Evolutionary conservation across 2,888 invertebrate species (phyloP), one percentile per base, ranked within the genome.

Genomic region (Lordiphosa fenestrarum): DNA sequence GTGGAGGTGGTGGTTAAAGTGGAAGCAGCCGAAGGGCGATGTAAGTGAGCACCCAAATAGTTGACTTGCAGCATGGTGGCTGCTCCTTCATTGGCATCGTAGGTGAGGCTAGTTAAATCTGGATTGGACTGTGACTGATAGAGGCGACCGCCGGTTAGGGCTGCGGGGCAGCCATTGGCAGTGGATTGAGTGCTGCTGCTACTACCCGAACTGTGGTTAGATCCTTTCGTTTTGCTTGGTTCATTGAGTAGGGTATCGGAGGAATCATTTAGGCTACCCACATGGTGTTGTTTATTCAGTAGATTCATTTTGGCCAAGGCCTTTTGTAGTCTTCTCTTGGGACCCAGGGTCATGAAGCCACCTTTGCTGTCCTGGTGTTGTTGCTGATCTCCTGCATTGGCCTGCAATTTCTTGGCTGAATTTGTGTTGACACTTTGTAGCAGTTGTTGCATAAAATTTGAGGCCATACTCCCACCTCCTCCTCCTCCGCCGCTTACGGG

Each of bases 71-170:
- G 92, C 51, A 94, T 92, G 74, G 94, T 92, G 2, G 57, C 46
- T 13, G 23, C 49, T 4, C 37, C 42, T 12, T 47, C 53, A 44
- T 48, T 52, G 84, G 95, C 96, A 86, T 96, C 95, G 89, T 95
- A 96, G 86, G 95, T 95, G 21, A 88, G 69, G 39, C 87, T 82
- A 9, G 88, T 95, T 69, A 97, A 91, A 89, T 97, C 96, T 7
- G 96, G 96, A 90, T 96, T 96, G 85, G 96, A 96, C 86, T 95
- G 95, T 23, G 96, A 96, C 87, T 95, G 95, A 88, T 95, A 95
- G 67, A 95, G 90, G 0, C 84, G 67, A 2, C 64, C 61, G 12
- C 47, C 59, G 30, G 37, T 46, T 9, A 46, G 35, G 19, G 33
- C 56, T 39, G 55, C 47, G 38, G 57, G 68, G 6, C 62, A 64